A percentile compares a stretch with the other conserved stretches of the same genome.
These are phyloP conservation scores for Nycticryphes semicollaris DNA, from an alignment of 2,113 vertebrate species.

Conservation along the genomic window DNA sequence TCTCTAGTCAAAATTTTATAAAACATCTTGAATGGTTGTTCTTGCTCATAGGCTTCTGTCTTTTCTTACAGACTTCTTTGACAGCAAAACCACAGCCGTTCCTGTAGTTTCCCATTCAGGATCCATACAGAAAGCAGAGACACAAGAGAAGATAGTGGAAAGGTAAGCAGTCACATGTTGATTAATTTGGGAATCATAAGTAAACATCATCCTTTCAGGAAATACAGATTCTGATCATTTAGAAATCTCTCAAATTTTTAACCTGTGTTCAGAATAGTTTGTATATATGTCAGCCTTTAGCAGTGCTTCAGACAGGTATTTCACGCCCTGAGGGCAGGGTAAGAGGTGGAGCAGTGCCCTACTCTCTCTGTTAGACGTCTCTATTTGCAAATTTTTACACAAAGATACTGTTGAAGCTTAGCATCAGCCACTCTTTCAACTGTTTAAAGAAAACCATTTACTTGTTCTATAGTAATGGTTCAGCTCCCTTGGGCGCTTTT, in stretches of 20 bases:
- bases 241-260: background rate
- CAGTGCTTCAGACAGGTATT: background rate
- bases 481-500: background rate
- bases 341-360: background rate
- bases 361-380: background rate
- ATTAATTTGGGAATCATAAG: background rate
- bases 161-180: constrained; percentile 60
- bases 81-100: constrained; percentile 75
- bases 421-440: background rate
- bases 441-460: background rate
- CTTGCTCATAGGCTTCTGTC: background rate
- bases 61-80: constrained; percentile 79
- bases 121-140: constrained; percentile 88
- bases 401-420: background rate
- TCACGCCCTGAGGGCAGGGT: background rate
- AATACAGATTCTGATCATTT: background rate
- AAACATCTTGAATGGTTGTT: background rate
- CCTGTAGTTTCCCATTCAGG: constrained; percentile 87
- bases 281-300: background rate
- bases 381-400: background rate
- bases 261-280: background rate
- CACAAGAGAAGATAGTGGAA: constrained; percentile 78
- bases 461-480: background rate
- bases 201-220: background rate
- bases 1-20: background rate